Evolutionary conservation across 1,140 invertebrate species (phyloP).

Genomic region (Maconellicoccus hirsutus): DNA sequence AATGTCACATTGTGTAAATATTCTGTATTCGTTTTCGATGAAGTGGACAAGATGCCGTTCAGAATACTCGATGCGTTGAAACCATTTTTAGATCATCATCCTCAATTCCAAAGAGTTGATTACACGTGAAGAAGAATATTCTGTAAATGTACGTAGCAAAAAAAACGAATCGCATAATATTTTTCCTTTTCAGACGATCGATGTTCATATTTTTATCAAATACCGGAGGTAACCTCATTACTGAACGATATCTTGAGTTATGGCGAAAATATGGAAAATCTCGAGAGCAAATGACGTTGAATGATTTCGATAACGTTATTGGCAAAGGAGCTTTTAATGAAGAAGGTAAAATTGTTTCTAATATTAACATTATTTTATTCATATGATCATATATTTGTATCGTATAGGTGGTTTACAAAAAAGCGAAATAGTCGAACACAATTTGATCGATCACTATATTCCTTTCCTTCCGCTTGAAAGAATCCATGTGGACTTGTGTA

Average conservation of each 20-base stretch:
- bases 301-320: constrained; percentile 66
- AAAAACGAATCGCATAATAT: too few relatives aligned
- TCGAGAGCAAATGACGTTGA: constrained; percentile 51
- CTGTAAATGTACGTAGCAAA: too few relatives aligned
- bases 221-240: constrained; percentile 60
- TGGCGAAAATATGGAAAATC: constrained; percentile 47
- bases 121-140: constrained; percentile 41
- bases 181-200: too few relatives aligned
- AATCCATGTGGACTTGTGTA: constrained; percentile 65
- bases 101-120: constrained; percentile 45
- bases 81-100: constrained; percentile 79
- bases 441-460: constrained; percentile 82
- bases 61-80: constrained; percentile 72
- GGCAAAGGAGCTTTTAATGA: constrained; percentile 60
- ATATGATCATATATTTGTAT: background rate
- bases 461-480: constrained; percentile 88
- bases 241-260: constrained; percentile 46
- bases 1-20: constrained; percentile 54
- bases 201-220: constrained; percentile 91
- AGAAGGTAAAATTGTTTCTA: constrained; percentile 36
- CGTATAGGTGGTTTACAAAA: constrained; percentile 65
- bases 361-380: too few relatives aligned
- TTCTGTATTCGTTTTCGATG: constrained; percentile 91
- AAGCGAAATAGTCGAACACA: constrained; percentile 62
- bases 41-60: constrained; percentile 85